Conservation (phyloP, 2,888 invertebrate species). For the Dryocosmus kuriphilus region DNA sequence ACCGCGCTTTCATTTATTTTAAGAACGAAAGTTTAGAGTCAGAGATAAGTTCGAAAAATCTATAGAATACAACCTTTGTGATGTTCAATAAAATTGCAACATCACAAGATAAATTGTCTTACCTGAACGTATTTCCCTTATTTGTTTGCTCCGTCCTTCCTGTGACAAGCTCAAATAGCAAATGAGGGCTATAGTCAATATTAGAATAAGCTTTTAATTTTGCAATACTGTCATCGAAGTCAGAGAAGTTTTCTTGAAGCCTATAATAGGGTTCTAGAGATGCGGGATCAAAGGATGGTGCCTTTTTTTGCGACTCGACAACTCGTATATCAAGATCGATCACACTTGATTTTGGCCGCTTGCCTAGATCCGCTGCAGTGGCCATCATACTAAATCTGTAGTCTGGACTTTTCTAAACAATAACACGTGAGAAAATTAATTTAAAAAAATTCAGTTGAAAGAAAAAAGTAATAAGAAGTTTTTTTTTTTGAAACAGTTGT, state of each 20-base stretch:
- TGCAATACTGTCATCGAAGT: constrained; percentile 85
- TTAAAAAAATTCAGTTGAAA: no score
- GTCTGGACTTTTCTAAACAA: constrained; percentile 81
- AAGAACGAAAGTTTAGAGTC: no score
- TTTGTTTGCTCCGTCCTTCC: constrained; percentile 93
- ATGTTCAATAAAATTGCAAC: no score
- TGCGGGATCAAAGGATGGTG: constrained; percentile 85
- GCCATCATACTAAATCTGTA: constrained; percentile 86
- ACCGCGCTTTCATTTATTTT: no score
- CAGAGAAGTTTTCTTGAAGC: constrained; percentile 86
- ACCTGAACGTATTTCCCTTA: constrained; percentile 83
- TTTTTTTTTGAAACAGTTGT: no score
- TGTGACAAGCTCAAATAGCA: constrained; percentile 88
- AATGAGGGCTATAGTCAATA: constrained; percentile 83
- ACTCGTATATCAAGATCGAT: constrained; percentile 91
- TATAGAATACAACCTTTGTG: no score
- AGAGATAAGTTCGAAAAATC: no score
- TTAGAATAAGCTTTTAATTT: constrained; percentile 88
- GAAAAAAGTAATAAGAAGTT: no score
- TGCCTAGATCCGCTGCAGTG: constrained; percentile 88
- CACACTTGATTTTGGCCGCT: constrained; percentile 82
- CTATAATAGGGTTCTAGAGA: constrained; percentile 80
- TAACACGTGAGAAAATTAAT: no score
- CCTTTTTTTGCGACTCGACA: constrained; percentile 92
- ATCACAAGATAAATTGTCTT: no score